Base-by-base conservation (phyloP, 2,888 invertebrate species). In the Andricus curvator region DNA sequence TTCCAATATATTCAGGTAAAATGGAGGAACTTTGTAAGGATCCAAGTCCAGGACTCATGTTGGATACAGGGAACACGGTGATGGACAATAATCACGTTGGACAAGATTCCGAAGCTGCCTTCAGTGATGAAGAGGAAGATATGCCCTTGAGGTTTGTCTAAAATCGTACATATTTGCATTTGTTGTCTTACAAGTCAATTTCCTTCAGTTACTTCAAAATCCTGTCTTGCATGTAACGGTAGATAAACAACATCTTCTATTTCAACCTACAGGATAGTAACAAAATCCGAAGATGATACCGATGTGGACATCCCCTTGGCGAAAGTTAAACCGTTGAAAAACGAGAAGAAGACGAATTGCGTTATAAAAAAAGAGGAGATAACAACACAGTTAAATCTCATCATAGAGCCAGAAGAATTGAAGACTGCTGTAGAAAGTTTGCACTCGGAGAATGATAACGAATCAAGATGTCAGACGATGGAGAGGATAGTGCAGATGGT, bases 91-190 rank as follows among this genome's bases (percentile, higher is more conserved):
- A 92, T 86, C 94, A 94, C 79, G 92, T 93, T 83, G 90, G 88
- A 64, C 94, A 94, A 70, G 94, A 95, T 48, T 94, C 94, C 74
- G 97, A 97, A 88, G 96, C 97, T 17, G 95, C 95, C 48, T 98
- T 97, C 92, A 97, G 97, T 86, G 97, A 97, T 89, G 97, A 97
- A 87, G 97, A 98, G 88, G 97, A 97, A 81, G 96, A 96, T 51
- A 89, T 93, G 78, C 90, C 93, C n/a, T 82, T 89, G 29, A 90
- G 90, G 92, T 91, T 85, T 20, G 82, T 83, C 67, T 78, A 22
- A 17, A 60, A 25, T 1, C 25, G 1, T 77, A 65, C 20, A 62
- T 56, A n/a, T 62, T 4, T 68, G 15, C n/a, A 56, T 76, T 81
- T 64, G 66, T 29, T 13, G 3, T 22, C 78, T 3, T 62, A 22